These are phyloP conservation scores for Spisula subtruncata DNA, from an alignment of 2,888 invertebrate species.

Conservation along the genomic window DNA sequence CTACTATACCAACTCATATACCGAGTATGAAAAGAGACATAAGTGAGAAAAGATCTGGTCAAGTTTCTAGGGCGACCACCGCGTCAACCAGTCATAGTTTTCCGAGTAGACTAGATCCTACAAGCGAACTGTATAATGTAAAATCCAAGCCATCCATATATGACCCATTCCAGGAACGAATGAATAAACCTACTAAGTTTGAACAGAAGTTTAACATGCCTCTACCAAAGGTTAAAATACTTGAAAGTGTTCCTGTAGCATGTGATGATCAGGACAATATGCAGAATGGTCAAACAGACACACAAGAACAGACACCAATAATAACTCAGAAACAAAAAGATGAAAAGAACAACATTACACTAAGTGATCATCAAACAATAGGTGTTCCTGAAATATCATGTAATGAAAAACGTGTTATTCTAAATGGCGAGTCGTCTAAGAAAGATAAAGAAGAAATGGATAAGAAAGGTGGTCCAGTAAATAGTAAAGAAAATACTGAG, in stretches of 20 bases:
- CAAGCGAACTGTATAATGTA: neutral
- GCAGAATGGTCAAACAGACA: neutral
- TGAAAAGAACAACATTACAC: neutral
- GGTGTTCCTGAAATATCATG: neutral
- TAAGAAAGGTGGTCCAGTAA: neutral
- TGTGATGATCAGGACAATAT: neutral
- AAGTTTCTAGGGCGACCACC: constrained; percentile 24
- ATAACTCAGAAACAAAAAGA: neutral
- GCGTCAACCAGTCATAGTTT: constrained; percentile 10
- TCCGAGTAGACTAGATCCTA: neutral
- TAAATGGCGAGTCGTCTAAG: neutral
- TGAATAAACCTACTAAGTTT: constrained; percentile 50
- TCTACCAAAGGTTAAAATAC: constrained; percentile 62
- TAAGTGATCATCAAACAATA: constrained; percentile 8
- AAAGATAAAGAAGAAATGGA: neutral
- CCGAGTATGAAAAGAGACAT: constrained; percentile 16
- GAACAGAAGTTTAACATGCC: constrained; percentile 58
- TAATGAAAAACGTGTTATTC: neutral
- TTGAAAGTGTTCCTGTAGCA: constrained; percentile 53
- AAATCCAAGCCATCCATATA: constrained; percentile 27
- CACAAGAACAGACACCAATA: neutral
- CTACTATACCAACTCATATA: constrained; percentile 27
- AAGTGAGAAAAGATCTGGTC: constrained; percentile 4
- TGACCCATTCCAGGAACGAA: constrained; percentile 41
- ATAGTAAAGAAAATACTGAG: neutral